These are phyloP conservation scores for Drosophila lacicola DNA, from an alignment of 2,888 invertebrate genomes.

Conservation along the genomic window DNA sequence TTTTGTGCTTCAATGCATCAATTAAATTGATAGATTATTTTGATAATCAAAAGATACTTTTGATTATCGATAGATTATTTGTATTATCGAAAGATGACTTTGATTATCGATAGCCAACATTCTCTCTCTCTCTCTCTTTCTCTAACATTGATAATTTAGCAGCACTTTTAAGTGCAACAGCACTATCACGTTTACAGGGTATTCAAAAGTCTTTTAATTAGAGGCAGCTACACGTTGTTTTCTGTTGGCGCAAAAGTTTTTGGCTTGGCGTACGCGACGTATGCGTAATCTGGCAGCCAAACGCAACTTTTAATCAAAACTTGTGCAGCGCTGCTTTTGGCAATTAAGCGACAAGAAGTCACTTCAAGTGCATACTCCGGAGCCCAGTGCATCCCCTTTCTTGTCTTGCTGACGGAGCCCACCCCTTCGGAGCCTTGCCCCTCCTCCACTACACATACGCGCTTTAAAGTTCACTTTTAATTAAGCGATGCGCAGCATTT, in stretches of 20 bases:
- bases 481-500: slow-evolving; percentile 67
- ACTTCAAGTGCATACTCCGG: slow-evolving; percentile 40
- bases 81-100: too few relatives aligned
- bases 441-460: background rate
- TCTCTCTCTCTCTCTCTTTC: too few relatives aligned
- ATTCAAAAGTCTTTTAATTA: slow-evolving; percentile 69
- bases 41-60: too few relatives aligned
- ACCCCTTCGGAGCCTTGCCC: background rate
- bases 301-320: slow-evolving; percentile 72
- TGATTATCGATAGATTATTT: too few relatives aligned
- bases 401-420: background rate
- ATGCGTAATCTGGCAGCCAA: slow-evolving; percentile 56
- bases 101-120: too few relatives aligned
- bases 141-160: too few relatives aligned
- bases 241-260: slow-evolving; percentile 45
- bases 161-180: too few relatives aligned
- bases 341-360: slow-evolving; percentile 72
- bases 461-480: slow-evolving; percentile 56
- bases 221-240: slow-evolving; percentile 18
- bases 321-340: slow-evolving; percentile 54
- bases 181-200: background rate
- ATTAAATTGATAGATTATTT: too few relatives aligned
- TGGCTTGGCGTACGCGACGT: slow-evolving; percentile 42
- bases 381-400: background rate
- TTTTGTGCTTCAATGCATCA: too few relatives aligned